Conservation (phyloP, 2,113 vertebrate species). For the Echinops telfairi region DNA sequence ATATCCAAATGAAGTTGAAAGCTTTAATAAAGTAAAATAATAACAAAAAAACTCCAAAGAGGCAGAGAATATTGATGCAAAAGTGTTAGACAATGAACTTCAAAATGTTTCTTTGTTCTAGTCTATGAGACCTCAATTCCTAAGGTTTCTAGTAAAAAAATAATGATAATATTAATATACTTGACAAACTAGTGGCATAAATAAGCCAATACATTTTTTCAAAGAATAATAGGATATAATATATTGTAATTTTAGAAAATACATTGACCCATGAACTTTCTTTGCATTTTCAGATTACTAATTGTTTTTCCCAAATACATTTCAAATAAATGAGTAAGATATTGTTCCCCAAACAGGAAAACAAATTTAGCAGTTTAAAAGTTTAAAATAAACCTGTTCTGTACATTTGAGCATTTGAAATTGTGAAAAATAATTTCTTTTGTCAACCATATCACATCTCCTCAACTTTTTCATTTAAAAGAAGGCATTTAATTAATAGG, state of each 20-base stretch:
- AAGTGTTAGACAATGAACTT: not conserved
- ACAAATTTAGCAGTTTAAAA: not conserved
- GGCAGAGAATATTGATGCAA: not conserved
- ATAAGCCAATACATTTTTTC: not conserved
- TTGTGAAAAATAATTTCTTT: conserved; percentile 32
- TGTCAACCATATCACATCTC: not conserved
- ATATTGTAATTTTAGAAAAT: conserved; percentile 8
- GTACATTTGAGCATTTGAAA: conserved; percentile 7
- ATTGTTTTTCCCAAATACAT: conserved; percentile 19
- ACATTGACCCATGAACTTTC: not conserved
- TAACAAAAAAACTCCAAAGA: not conserved
- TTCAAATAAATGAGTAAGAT: not conserved
- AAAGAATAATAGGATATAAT: not conserved
- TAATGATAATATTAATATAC: not conserved
- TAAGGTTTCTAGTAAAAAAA: not conserved
- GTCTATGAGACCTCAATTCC: not conserved
- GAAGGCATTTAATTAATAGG: not conserved
- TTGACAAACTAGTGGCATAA: not conserved
- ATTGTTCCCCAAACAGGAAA: not conserved
- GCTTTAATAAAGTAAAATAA: conserved; percentile 31
- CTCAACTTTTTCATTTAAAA: not conserved
- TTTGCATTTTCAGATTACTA: not conserved
- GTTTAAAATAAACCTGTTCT: not conserved
- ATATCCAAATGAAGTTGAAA: not conserved
- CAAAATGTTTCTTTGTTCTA: conserved; percentile 10